These are phyloP conservation scores for Temnothorax nylanderi DNA, from an alignment of 1,140 invertebrate species.

Conservation along the genomic window DNA sequence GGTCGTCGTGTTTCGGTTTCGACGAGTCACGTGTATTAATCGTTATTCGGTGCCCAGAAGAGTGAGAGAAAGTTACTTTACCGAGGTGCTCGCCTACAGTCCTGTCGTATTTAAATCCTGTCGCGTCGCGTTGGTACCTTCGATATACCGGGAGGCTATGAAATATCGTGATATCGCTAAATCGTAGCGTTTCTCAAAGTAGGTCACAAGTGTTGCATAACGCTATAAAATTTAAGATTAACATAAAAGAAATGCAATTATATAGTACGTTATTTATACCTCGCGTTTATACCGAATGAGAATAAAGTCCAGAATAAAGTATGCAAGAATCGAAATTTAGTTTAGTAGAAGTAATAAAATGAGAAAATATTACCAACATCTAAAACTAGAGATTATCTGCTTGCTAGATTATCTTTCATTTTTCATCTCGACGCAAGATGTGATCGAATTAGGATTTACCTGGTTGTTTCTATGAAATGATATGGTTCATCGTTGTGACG, in stretches of 20 bases:
- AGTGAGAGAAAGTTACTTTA: conserved; percentile 78
- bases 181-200: neutral
- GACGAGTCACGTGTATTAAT: conserved; percentile 79
- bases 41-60: conserved; percentile 72
- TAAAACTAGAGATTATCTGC: too few relatives aligned
- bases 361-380: neutral
- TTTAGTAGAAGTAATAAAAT: neutral
- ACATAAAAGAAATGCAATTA: neutral
- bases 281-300: neutral
- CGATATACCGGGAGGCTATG: conserved; percentile 47
- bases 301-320: neutral
- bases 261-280: too few relatives aligned
- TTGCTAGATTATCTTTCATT: neutral
- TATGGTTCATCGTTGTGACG: neutral
- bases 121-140: conserved; percentile 50
- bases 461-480: conserved; percentile 63
- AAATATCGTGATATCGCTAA: conserved; percentile 12
- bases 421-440: neutral
- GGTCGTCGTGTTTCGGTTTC: conserved; percentile 71
- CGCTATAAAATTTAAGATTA: neutral
- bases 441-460: conserved; percentile 17
- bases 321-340: conserved; percentile 1
- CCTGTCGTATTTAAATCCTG: conserved; percentile 73
- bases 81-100: conserved; percentile 70
- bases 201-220: neutral